phyloP scores from a whole-genome alignment of 92 coral and sea anemone species.

The Montipora capitata region DNA sequence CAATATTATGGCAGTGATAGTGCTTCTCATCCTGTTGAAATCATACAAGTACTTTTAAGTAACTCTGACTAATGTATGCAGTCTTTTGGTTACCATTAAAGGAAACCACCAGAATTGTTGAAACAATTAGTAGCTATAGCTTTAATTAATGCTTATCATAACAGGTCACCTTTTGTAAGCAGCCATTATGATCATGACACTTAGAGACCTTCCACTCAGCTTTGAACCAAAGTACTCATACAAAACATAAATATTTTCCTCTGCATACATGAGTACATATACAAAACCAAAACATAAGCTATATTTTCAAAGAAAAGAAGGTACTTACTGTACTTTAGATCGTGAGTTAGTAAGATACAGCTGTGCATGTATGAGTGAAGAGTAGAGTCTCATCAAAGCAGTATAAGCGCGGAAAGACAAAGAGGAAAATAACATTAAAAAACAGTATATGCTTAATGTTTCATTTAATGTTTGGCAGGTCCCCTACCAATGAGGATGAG shows the following conservation, averaged over 20 bases:
- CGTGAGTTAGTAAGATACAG: neutral
- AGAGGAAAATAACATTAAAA: neutral
- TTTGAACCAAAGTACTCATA: neutral
- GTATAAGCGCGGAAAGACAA: too few relatives aligned
- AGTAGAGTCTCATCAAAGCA: neutral
- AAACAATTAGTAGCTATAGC: neutral
- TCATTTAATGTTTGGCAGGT: conserved; percentile 59
- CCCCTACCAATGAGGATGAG: conserved; percentile 98
- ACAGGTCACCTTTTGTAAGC: neutral
- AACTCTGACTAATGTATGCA: neutral
- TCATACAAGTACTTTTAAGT: conserved; percentile 12
- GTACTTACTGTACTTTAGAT: neutral
- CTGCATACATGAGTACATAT: conserved; percentile 6
- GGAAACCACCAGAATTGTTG: conserved; percentile 1
- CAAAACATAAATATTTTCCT: neutral
- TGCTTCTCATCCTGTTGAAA: neutral
- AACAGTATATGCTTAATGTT: neutral
- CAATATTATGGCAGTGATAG: conserved; percentile 24
- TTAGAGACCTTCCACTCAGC: neutral
- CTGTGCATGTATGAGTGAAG: too few relatives aligned
- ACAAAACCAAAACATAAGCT: neutral
- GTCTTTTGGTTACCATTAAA: neutral
- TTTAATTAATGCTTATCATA: conserved; percentile 11
- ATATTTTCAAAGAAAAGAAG: conserved; percentile 23
- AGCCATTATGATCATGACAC: neutral